A percentile compares a stretch with the other conserved stretches of the same genome.
These are phyloP conservation scores for Scaptomyza parva DNA, from an alignment of 2,888 invertebrate species.

Conservation along the genomic window DNA sequence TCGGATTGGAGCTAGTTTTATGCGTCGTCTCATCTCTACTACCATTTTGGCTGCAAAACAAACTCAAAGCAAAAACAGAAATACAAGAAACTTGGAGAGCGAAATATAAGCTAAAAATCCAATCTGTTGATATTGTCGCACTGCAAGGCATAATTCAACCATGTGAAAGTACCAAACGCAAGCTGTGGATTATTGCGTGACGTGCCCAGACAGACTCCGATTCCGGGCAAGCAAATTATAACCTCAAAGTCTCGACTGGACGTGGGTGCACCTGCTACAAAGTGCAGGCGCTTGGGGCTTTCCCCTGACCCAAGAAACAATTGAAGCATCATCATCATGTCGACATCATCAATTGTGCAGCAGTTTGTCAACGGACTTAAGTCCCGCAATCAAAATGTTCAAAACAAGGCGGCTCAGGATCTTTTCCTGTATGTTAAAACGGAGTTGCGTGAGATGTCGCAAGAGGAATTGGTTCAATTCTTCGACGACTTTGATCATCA, in stretches of 20 bases:
- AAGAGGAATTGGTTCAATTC: conserved; percentile 95
- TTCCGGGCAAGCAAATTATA: conserved; percentile 64
- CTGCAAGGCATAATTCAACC: conserved; percentile 24
- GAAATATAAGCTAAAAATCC: conserved; percentile 6
- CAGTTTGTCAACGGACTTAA: conserved; percentile 94
- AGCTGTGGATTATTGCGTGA: conserved; percentile 42
- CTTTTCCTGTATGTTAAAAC: conserved; percentile 96
- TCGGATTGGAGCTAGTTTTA: conserved; percentile 5
- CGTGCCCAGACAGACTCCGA: conserved; percentile 36
- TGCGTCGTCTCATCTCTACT: conserved; percentile 48
- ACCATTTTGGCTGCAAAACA: conserved; percentile 59
- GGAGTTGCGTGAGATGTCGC: conserved; percentile 94
- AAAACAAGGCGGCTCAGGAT: conserved; percentile 94
- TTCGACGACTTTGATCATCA: conserved; percentile 98
- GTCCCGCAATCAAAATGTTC: conserved; percentile 93
- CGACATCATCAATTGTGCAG: conserved; percentile 87
- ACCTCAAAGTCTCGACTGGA: conserved; percentile 65
- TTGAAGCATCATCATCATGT: conserved; percentile 71
- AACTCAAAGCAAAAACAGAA: conserved; percentile 52
- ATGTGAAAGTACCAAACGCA: conserved; percentile 49
- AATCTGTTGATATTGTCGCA: conserved; percentile 13
- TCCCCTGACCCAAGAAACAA: conserved; percentile 27
- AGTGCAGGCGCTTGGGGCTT: conserved; percentile 28
- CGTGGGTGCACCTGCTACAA: conserved; percentile 70
- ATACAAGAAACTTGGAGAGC: conserved; percentile 24